A percentile compares a stretch with the other conserved stretches of the same genome.
Evolutionary conservation across 2,797 vertebrate species (phyloP).

Genomic region (Hypotaenidia okinawae): DNA sequence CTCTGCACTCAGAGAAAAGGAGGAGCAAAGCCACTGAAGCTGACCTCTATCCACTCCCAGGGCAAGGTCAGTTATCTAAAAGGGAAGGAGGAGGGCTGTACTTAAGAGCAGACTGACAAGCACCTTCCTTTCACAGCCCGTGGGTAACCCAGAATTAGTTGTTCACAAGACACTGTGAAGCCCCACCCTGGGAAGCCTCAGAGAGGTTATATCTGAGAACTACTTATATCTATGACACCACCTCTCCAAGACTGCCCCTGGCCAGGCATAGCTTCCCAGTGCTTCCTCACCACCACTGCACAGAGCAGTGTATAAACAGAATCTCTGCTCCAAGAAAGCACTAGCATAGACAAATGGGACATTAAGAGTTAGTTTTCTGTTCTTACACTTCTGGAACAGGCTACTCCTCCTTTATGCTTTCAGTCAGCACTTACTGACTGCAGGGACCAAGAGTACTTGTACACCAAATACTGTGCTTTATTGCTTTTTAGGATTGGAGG

Average conservation of each 20-base stretch:
- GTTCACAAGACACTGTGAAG: background rate
- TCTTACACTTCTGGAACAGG: background rate
- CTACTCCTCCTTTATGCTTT: background rate
- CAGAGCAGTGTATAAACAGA: background rate
- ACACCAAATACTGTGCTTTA: background rate
- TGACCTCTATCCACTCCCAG: background rate
- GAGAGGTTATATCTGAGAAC: background rate
- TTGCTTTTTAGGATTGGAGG: background rate
- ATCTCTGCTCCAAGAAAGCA: background rate
- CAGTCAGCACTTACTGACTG: background rate
- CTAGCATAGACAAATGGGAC: background rate
- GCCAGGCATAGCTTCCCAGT: background rate
- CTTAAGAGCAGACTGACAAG: background rate
- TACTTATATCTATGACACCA: background rate
- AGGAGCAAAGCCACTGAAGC: background rate
- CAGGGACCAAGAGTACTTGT: background rate
- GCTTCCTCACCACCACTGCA: background rate
- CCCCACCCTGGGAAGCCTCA: background rate
- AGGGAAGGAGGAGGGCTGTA: background rate
- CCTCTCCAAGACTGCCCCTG: background rate
- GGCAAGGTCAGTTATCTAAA: background rate
- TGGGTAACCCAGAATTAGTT: background rate
- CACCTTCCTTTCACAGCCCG: background rate
- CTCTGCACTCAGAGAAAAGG: background rate
- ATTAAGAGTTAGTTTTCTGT: background rate